Conservation (phyloP, 2,888 invertebrate genomes). For the Hydrotaea cyrtoneurina region DNA sequence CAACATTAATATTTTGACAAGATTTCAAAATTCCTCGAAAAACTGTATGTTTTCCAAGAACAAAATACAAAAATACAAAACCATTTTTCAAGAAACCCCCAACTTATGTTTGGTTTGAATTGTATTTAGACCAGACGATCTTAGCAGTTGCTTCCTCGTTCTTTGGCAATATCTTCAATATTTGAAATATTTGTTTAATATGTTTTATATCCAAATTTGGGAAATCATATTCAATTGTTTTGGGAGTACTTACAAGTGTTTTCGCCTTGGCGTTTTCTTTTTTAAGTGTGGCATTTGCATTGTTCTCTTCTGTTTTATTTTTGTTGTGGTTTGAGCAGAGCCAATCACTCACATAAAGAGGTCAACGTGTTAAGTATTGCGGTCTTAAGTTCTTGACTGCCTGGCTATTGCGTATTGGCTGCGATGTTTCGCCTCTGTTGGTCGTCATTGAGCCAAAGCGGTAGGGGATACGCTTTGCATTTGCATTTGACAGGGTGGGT, state of each 20-base stretch:
- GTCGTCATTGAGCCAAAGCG: background rate
- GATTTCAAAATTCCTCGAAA: constrained; percentile 20
- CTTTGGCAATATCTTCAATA: background rate
- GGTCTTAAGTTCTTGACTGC: constrained; percentile 31
- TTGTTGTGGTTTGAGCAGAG: background rate
- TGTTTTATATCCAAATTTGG: too few relatives aligned
- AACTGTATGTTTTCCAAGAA: background rate
- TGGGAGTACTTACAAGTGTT: constrained; percentile 46
- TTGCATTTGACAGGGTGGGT: background rate
- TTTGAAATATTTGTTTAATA: background rate
- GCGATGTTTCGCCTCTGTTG: background rate
- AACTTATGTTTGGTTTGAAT: too few relatives aligned
- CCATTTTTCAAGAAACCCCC: background rate
- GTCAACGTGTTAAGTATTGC: constrained; percentile 59
- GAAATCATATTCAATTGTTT: background rate
- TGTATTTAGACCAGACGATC: too few relatives aligned
- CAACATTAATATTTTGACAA: background rate
- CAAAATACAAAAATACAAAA: background rate
- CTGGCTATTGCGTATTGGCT: background rate
- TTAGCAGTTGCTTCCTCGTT: too few relatives aligned
- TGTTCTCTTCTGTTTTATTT: background rate
- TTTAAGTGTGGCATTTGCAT: background rate
- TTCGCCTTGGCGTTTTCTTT: background rate
- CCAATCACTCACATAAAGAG: constrained; percentile 47
- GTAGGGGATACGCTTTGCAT: background rate